A percentile compares a stretch with the other conserved stretches of the same genome.
Evolutionary conservation across 2,888 invertebrate species (phyloP).

Genomic region (Cosmia pyralina): DNA sequence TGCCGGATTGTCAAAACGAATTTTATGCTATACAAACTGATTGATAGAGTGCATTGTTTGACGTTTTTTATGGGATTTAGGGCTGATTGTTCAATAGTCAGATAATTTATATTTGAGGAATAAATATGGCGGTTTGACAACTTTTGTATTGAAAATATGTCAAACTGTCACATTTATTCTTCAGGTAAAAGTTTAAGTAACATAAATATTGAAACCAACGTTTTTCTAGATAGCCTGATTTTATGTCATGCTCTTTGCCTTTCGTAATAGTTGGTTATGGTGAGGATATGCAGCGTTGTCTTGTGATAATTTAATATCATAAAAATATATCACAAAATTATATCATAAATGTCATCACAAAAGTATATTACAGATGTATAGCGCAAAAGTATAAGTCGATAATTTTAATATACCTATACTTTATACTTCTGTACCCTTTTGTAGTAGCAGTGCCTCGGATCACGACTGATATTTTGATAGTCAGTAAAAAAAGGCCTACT

Average conservation of each 20-base stretch:
- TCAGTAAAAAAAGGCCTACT: neutral
- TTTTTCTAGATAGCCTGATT: neutral
- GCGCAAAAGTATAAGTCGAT: neutral
- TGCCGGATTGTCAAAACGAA: constrained; percentile 30
- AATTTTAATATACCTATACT: neutral
- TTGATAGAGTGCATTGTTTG: constrained; percentile 16
- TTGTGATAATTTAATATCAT: neutral
- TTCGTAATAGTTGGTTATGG: neutral
- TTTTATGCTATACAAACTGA: constrained; percentile 10
- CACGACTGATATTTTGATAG: neutral
- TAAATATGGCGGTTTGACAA: too few species aligned
- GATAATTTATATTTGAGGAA: too few species aligned
- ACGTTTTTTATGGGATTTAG: neutral
- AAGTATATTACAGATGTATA: neutral
- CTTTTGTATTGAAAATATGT: too few species aligned
- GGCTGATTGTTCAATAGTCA: too few species aligned
- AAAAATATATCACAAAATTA: neutral
- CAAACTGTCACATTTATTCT: too few species aligned
- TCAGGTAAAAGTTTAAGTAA: too few species aligned
- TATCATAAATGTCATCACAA: too few species aligned
- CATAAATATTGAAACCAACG: neutral
- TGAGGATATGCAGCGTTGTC: neutral
- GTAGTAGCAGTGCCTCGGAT: neutral
- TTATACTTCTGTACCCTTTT: neutral
- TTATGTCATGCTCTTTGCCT: neutral